Evolutionary conservation across 1,140 invertebrate species (phyloP).

Genomic region (Forficula auricularia): DNA sequence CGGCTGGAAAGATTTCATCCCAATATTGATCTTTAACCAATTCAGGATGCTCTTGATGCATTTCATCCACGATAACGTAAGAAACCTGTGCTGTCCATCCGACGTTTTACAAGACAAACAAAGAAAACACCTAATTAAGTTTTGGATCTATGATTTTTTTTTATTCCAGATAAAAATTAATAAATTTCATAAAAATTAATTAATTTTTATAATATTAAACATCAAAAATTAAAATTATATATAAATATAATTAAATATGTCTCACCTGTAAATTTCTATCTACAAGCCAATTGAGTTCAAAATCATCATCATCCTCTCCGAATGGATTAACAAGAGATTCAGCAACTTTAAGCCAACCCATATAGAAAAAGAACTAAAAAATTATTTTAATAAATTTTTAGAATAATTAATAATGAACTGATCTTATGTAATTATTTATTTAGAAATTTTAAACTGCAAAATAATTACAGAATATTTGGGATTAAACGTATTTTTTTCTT

Average conservation of each 20-base stretch:
- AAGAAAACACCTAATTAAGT: too few relatives aligned
- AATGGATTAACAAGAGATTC: conserved; percentile 35
- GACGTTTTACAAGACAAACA: too few relatives aligned
- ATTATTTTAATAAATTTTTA: neutral
- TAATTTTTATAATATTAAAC: neutral
- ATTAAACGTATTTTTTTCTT: too few relatives aligned
- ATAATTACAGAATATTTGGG: too few relatives aligned
- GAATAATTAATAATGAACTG: too few relatives aligned
- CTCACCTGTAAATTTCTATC: conserved; percentile 26
- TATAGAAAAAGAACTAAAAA: conserved; percentile 38
- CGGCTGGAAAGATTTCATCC: conserved; percentile 23
- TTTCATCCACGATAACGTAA: conserved; percentile 29
- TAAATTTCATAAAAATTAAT: neutral
- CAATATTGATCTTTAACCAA: conserved; percentile 27
- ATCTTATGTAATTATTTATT: too few relatives aligned
- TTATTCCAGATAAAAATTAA: conserved; percentile 5
- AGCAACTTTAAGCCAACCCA: conserved; percentile 41
- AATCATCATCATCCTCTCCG: conserved; percentile 45
- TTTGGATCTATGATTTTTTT: too few relatives aligned
- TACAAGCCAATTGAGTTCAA: conserved; percentile 33
- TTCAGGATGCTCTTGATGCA: conserved; percentile 27
- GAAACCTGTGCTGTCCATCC: conserved; percentile 14
- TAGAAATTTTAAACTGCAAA: too few relatives aligned
- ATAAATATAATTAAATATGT: neutral
- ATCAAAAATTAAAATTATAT: neutral